Conservation (phyloP, 2,888 invertebrate genomes). For the Harmothoe impar region DNA sequence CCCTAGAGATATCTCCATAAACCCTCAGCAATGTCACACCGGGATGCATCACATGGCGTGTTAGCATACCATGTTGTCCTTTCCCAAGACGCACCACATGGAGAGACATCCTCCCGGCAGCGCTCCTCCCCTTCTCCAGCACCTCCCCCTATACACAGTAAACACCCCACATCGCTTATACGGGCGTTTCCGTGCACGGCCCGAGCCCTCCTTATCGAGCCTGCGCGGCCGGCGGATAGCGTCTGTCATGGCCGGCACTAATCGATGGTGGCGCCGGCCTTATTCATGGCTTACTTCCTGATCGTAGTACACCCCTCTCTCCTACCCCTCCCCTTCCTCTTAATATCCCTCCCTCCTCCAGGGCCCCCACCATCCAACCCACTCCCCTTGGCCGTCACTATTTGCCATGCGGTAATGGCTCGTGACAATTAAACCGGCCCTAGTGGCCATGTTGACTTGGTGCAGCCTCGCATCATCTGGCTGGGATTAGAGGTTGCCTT, state of each 20-base stretch:
- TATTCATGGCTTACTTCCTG: constrained; percentile 49
- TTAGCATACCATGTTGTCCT: no score
- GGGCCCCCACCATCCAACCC: no score
- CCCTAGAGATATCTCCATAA: no score
- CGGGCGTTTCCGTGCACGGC: no score
- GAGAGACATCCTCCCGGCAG: no score
- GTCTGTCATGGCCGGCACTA: constrained; percentile 1
- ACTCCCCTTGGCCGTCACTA: constrained; percentile 4
- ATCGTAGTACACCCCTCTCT: background rate
- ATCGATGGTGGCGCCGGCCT: constrained; percentile 38
- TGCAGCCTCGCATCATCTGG: background rate
- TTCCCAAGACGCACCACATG: no score
- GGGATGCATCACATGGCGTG: no score
- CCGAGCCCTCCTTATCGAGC: no score
- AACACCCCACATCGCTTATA: no score
- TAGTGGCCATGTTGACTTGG: constrained; percentile 1
- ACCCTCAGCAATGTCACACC: no score
- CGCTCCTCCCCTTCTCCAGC: background rate
- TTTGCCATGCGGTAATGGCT: constrained; percentile 31
- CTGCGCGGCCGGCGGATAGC: background rate
- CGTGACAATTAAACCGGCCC: constrained; percentile 51
- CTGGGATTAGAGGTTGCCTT: background rate
- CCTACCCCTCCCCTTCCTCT: background rate
- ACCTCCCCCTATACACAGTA: background rate
- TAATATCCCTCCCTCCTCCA: no score